Conservation (phyloP, 2,113 vertebrate genomes). For the Sminthopsis crassicaudata region DNA sequence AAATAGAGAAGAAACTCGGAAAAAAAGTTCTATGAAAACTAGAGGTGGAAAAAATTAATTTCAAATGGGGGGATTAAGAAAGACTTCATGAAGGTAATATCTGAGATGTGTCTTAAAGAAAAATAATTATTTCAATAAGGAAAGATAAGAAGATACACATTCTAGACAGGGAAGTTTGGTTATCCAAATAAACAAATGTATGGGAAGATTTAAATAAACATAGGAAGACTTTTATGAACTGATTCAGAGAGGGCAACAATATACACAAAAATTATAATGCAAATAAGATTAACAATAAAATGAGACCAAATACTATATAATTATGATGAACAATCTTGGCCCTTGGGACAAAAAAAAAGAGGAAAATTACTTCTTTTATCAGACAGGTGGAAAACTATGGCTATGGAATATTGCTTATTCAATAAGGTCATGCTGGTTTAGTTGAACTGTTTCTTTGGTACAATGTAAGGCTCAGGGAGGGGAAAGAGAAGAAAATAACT, state of each 20-base stretch:
- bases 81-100: not conserved
- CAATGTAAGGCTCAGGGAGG: not conserved
- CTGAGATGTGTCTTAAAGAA: not conserved
- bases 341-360: not conserved
- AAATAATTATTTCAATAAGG: not conserved
- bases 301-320: not conserved
- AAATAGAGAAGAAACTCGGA: not conserved
- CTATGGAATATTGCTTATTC: not conserved
- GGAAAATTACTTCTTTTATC: not conserved
- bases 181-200: not conserved
- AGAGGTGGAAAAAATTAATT: not conserved
- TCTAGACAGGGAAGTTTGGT: not conserved
- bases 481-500: not conserved
- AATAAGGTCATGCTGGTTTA: not conserved
- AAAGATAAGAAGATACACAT: not conserved
- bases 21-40: not conserved
- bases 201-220: not conserved
- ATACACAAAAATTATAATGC: not conserved
- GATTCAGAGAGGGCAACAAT: not conserved
- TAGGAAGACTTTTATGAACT: not conserved
- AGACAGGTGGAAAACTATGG: not conserved
- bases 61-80: not conserved
- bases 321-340: not conserved
- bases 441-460: not conserved
- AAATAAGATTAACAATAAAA: not conserved